These are phyloP conservation scores for Nomada ferruginata DNA, from an alignment of 2,888 invertebrate species.

Conservation along the genomic window DNA sequence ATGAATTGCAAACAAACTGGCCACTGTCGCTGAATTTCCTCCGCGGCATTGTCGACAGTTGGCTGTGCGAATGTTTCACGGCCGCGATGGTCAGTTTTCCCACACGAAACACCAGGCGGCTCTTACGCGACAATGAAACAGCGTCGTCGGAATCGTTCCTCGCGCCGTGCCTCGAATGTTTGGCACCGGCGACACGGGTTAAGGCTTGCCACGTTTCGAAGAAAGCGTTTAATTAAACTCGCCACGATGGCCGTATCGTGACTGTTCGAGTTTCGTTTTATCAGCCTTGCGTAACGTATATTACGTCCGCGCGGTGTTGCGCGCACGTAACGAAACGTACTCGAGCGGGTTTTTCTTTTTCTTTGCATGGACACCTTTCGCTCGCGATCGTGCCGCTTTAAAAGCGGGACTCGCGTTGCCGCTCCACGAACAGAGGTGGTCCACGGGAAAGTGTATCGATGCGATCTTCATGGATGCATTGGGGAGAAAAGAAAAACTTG, in stretches of 20 bases:
- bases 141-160: neutral
- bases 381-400: constrained; percentile 1
- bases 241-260: constrained; percentile 23
- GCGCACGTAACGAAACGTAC: constrained; percentile 46
- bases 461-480: neutral
- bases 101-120: neutral
- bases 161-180: constrained; percentile 6
- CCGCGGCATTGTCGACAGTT: neutral
- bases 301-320: constrained; percentile 44
- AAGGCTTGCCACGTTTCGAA: constrained; percentile 15
- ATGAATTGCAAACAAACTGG: neutral
- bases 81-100: neutral
- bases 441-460: constrained; percentile 6
- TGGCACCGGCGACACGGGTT: constrained; percentile 4
- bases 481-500: neutral
- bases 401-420: neutral
- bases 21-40: neutral
- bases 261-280: constrained; percentile 50
- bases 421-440: neutral
- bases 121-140: neutral
- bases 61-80: neutral
- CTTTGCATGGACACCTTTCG: constrained; percentile 43
- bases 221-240: constrained; percentile 60
- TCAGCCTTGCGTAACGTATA: constrained; percentile 60
- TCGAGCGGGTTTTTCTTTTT: constrained; percentile 39